phyloP scores from a whole-genome alignment of 2,113 vertebrate genomes.

The Epinephelus moara region DNA sequence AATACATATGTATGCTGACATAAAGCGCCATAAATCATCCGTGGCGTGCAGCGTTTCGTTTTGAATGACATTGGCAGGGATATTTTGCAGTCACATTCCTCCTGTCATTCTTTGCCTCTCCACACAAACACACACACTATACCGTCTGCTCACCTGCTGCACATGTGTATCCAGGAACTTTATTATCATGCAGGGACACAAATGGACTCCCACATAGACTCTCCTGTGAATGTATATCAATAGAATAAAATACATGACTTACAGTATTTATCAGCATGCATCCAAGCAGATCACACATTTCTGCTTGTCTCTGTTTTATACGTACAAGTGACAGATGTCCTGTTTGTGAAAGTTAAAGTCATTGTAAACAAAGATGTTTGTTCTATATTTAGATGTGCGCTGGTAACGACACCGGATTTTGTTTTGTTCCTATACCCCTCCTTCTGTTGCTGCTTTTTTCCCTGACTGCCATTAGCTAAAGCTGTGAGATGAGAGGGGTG shows the following conservation, averaged over 20 bases:
- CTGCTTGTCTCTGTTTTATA: background rate
- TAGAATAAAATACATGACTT: background rate
- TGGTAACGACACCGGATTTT: background rate
- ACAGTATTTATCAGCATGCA: background rate
- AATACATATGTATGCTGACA: constrained; percentile 28
- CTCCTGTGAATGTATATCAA: background rate
- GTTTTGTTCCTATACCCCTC: constrained; percentile 5
- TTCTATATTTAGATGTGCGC: constrained; percentile 41
- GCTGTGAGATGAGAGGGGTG: no score
- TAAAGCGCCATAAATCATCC: constrained; percentile 11
- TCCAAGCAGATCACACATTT: background rate
- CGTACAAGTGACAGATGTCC: constrained; percentile 22
- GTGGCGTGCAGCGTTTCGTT: background rate
- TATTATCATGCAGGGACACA: background rate
- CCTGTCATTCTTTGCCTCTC: background rate
- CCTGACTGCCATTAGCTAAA: constrained; percentile 14
- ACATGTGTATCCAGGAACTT: background rate
- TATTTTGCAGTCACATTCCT: constrained; percentile 12
- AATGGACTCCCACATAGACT: background rate
- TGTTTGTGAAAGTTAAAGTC: constrained; percentile 35
- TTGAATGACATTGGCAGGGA: constrained; percentile 30
- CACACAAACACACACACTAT: background rate
- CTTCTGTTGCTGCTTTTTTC: constrained; percentile 20
- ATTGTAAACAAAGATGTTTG: constrained; percentile 36
- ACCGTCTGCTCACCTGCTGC: background rate